Base-by-base conservation (phyloP, 2,888 invertebrate species). In the Rhorus exstirpatorius region DNA sequence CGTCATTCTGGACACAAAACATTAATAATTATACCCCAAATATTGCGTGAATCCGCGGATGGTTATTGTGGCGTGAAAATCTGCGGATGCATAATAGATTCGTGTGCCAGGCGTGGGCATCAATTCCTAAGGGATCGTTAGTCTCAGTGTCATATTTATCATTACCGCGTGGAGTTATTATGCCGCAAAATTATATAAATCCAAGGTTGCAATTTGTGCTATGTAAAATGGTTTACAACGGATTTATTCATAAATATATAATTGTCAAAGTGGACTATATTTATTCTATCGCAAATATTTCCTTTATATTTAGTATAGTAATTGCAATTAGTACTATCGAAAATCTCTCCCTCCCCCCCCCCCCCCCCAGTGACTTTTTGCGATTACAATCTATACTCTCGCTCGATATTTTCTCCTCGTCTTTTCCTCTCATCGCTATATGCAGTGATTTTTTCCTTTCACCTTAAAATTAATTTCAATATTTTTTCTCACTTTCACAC, bases 111-210 rank as follows among this genome's bases (percentile, higher is more conserved):
- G 77, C 68, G 21, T 68, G 53, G 68, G 41, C 74, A 61, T 65
- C 24, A 67, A 63, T 78, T 83, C 68, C 19, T 51, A 68, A 35
- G 26, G 55, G 75, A 75, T 83, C 80, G 70, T 80, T 83, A 81
- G 81, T 70, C 70, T 75, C 71, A 83, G 81, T 83, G 72, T 81
- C 71, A 74, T 83, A 83, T 81, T 83, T 81, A 81, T 81, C 49
- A 78, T 81, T 70, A 74, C 74, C 71, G 55, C 49, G 63, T 26
- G 35, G 60, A 72, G 41, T 72, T 51, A 51, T 74, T n/a, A n/a
- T n/a, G n/a, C n/a, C n/a, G n/a, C n/a, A n/a, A n/a, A n/a, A n/a
- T n/a, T n/a, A n/a, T n/a, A n/a, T n/a, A n/a, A n/a, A n/a, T n/a
- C n/a, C n/a, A n/a, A n/a, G n/a, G n/a, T n/a, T n/a, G n/a, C n/a